Conservation (phyloP, 2,888 invertebrate genomes). For the Macaria liturata region DNA sequence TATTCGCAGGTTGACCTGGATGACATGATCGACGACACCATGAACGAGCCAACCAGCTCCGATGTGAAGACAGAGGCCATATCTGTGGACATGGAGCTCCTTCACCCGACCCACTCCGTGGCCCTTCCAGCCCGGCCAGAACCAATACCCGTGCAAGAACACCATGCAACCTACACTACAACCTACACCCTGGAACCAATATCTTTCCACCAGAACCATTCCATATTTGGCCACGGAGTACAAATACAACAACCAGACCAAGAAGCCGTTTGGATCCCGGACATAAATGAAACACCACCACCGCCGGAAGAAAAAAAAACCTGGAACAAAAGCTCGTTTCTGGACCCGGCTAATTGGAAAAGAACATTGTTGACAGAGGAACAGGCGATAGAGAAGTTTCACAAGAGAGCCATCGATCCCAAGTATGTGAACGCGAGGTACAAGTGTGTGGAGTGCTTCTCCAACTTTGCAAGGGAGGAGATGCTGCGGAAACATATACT, state of each 20-base stretch:
- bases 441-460: constrained; percentile 60
- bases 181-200: constrained; percentile 9
- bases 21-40: constrained; percentile 18
- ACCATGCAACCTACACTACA: constrained; percentile 9
- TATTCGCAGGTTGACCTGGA: constrained; percentile 12
- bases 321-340: constrained; percentile 31
- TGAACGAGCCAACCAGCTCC: constrained; percentile 5
- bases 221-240: constrained; percentile 25
- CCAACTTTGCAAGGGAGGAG: constrained; percentile 63
- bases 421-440: constrained; percentile 56
- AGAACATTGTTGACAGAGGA: constrained; percentile 58
- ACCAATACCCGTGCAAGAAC: constrained; percentile 1
- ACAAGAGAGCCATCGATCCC: constrained; percentile 46
- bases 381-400: constrained; percentile 60
- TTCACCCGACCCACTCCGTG: neutral
- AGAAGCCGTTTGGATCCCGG: constrained; percentile 31
- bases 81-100: constrained; percentile 7
- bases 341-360: constrained; percentile 59
- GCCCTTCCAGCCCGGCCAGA: constrained; percentile 4
- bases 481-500: constrained; percentile 59
- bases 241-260: neutral
- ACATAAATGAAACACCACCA: constrained; percentile 25
- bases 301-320: constrained; percentile 20
- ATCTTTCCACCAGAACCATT: constrained; percentile 19
- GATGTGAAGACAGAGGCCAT: constrained; percentile 15